A percentile compares a stretch with the other conserved stretches of the same genome.
These are phyloP conservation scores for Arctocebus calabarensis DNA, from an alignment of 2,797 vertebrate species.

Conservation along the genomic window DNA sequence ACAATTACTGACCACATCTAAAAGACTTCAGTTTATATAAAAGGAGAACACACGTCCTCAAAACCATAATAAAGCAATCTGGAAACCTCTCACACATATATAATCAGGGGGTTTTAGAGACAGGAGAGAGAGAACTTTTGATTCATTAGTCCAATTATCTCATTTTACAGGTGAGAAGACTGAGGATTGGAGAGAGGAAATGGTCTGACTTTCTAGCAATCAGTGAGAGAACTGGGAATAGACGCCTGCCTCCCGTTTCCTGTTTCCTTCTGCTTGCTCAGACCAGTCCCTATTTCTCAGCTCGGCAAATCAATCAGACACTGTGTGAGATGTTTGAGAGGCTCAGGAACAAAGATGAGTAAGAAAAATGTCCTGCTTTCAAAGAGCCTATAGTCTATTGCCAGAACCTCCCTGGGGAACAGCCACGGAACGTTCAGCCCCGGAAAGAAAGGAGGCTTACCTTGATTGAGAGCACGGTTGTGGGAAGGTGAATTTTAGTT, in stretches of 20 bases:
- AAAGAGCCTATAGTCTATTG: background rate
- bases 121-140: background rate
- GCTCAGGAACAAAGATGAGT: background rate
- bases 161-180: slow-evolving; percentile 3
- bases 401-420: background rate
- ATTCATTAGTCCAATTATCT: background rate
- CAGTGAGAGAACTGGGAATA: background rate
- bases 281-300: background rate
- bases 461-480: background rate
- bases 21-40: background rate
- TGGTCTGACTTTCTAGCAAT: background rate
- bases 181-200: background rate
- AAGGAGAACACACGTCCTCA: background rate
- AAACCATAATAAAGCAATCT: background rate
- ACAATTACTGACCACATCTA: background rate
- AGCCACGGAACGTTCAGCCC: background rate
- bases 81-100: background rate
- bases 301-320: background rate
- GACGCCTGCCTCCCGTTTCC: background rate
- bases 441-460: background rate
- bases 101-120: background rate
- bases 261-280: background rate
- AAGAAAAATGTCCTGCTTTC: background rate
- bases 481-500: background rate
- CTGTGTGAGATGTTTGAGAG: background rate